Base-by-base conservation (phyloP, 2,888 invertebrate genomes). In the Drosophila austrosaltans region DNA sequence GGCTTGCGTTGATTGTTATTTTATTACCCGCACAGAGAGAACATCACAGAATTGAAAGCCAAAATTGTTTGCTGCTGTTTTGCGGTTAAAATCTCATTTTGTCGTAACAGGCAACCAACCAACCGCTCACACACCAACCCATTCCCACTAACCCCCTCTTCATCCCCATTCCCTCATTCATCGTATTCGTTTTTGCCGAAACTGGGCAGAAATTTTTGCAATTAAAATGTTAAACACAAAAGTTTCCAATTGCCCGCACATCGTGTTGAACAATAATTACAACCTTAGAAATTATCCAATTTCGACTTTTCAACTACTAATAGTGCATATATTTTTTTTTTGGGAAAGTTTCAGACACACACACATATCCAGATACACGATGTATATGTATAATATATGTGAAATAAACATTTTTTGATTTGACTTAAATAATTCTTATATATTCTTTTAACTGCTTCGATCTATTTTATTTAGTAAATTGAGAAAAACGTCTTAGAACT, bases 1-100 rank as follows among this genome's bases (percentile, higher is more conserved):
- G 86, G 86, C 81, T 85, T 78, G 83, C 83, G 83, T 82, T 83
- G 88, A 87, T 83, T 83, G 83, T 88, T 85, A 83, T 83, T 83
- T 83, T 83, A 83, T 83, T 86, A 82, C 80, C 75, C 75, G 82
- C 67, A 77, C 82, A 74, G 75, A 79, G 56, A 32, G 70, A 81
- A 67, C 77, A 72, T 82, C 87, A 81, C 71, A 74, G 39, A 58
- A 53, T 48, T 58, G 65, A 87, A 87, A 83, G 74, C 83, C 86
- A 79, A 81, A 84, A 84, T 77, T 83, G 88, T 86, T 86, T 80
- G 81, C 73, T 77, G 68, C 78, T 86, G 83, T 86, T 84, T 75
- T 82, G 82, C 69, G 84, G 84, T 84, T 76, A 76, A 88, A 86
- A 84, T 83, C 87, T 86, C 89, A 88, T 84, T 84, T 84, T 66